Evolutionary conservation across 2,888 invertebrate genomes (phyloP).

Genomic region (Lingula anatina): DNA sequence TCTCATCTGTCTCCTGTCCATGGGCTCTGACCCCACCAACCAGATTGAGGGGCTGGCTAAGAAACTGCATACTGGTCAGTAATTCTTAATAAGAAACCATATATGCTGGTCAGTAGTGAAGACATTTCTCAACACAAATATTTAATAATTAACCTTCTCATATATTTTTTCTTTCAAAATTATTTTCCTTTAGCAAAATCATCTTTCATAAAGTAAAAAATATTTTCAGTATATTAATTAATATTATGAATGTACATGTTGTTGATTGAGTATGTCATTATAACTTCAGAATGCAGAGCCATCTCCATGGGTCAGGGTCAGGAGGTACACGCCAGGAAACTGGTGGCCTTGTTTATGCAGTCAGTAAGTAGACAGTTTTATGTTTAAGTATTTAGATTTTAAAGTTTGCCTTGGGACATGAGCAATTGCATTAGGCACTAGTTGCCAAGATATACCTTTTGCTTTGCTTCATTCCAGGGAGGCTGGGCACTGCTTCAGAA

Average conservation of each 20-base stretch:
- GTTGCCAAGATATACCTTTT: too few species aligned
- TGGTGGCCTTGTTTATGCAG: conserved; percentile 67
- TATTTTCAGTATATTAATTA: too few species aligned
- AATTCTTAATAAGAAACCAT: too few species aligned
- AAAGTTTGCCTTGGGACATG: background rate
- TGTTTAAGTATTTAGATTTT: too few species aligned
- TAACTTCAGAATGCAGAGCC: conserved; percentile 57
- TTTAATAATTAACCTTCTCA: too few species aligned
- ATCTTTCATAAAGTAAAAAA: too few species aligned
- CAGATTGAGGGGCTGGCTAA: conserved; percentile 76
- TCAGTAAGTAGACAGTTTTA: conserved; percentile 23
- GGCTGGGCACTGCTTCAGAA: conserved; percentile 83
- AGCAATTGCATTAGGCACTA: too few species aligned
- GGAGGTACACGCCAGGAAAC: conserved; percentile 75
- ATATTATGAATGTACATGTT: background rate
- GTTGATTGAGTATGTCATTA: background rate
- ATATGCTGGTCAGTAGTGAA: conserved; percentile 55
- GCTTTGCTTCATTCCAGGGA: too few species aligned
- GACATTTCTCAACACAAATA: background rate
- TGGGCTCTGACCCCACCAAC: conserved; percentile 84
- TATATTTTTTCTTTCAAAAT: conserved; percentile 2
- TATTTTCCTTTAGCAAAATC: too few species aligned
- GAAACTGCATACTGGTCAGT: conserved; percentile 61
- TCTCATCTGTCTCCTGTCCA: conserved; percentile 76
- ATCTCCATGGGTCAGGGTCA: conserved; percentile 98